Base-by-base conservation (phyloP, 2,797 vertebrate genomes). In the Spinus olivaceus region DNA sequence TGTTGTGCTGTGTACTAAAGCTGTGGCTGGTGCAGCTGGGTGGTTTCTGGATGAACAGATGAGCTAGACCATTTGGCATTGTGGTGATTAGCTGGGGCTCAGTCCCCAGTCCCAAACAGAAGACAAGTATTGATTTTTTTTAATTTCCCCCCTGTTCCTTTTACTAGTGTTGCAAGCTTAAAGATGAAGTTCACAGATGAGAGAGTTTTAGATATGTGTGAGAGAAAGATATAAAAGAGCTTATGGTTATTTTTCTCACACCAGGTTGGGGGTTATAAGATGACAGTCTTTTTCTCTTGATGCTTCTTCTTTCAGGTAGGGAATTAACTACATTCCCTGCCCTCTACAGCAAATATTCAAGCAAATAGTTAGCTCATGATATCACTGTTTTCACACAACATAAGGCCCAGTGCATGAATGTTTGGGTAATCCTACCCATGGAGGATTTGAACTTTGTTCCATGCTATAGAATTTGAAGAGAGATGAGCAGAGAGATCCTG, bases 131-230 rank as follows among this genome's bases (percentile, higher is more conserved):
- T 39, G 39, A 41, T 15, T 15, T 41, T 41, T 41, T 41, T 41
- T 3, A 41, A 23, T 15, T 25, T 24, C 10, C 10, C 3, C 3
- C 6, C 2, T 1, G 0, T 74, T 76, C 35, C 6, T 44, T 70
- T 76, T 32, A 20, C 71, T 50, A 28, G 21, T 54, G 4, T 37
- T 74, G 17, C 42, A 64, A 73, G 10, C 35, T 72, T 76, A 49
- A 18, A 46, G 22, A 28, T 71, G 37, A 53, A 65, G 13, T 19
- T 61, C n/a, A 51, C 27, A 65, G 15, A 35, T 69, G n/a, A 61
- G 15, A 32, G 9, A 41, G 21, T 39, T 85, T 74, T 78, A 77
- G 33, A 42, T 54, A 22, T 2, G 4, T 14, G 0, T 22, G 18
- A 23, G 41, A 76, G 18, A 70, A 72, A 46, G 21, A 59, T 80